A percentile compares a stretch with the other conserved stretches of the same genome.
Conservation (phyloP, 2,888 invertebrate genomes). For the Ochropacha duplaris region DNA sequence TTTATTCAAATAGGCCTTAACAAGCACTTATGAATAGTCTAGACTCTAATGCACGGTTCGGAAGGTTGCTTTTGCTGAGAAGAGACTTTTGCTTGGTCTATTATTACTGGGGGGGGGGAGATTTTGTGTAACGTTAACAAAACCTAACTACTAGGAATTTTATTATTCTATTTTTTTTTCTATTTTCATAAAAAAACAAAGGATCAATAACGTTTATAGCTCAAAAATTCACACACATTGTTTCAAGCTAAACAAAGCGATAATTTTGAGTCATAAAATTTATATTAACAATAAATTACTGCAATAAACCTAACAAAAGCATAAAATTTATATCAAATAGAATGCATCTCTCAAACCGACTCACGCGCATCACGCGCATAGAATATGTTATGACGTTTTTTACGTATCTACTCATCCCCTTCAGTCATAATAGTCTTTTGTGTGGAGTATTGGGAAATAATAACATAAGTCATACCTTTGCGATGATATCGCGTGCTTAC, state of each 20-base stretch:
- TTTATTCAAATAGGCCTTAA: too few relatives aligned
- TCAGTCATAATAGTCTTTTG: slow-evolving; percentile 6
- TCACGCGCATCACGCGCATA: neutral
- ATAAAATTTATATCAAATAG: slow-evolving; percentile 1
- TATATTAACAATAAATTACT: neutral
- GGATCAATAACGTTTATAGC: too few relatives aligned
- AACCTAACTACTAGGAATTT: too few relatives aligned
- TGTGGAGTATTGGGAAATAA: slow-evolving; percentile 24
- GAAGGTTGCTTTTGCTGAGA: too few relatives aligned
- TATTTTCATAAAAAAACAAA: too few relatives aligned
- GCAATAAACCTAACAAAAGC: slow-evolving; percentile 2
- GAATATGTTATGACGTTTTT: slow-evolving; percentile 2
- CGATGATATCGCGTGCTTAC: slow-evolving; percentile 40
- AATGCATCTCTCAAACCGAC: slow-evolving; percentile 1
- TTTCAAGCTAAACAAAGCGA: neutral
- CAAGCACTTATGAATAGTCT: too few relatives aligned
- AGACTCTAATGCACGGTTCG: too few relatives aligned
- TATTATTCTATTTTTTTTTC: too few relatives aligned
- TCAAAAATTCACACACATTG: neutral
- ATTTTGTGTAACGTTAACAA: too few relatives aligned
- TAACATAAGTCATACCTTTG: slow-evolving; percentile 34
- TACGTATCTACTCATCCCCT: neutral
- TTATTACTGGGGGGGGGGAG: too few relatives aligned
- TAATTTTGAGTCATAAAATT: neutral
- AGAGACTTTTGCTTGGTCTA: too few relatives aligned